Evolutionary conservation across 1,140 invertebrate genomes (phyloP).

Genomic region (Oppia nitens): DNA sequence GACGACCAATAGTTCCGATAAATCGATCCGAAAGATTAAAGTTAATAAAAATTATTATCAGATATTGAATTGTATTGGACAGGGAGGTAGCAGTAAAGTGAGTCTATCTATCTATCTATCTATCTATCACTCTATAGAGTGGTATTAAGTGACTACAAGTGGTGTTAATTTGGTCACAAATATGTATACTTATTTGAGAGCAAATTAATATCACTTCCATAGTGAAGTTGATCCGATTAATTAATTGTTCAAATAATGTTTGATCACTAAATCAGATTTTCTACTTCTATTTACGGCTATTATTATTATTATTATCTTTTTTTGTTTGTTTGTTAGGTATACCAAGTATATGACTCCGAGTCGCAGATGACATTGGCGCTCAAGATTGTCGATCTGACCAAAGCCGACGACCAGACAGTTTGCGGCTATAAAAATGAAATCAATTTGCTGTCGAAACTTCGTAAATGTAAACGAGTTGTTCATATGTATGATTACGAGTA

Average conservation of each 20-base stretch:
- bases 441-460: conserved; percentile 58
- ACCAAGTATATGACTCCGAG: conserved; percentile 32
- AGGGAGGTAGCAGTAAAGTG: conserved; percentile 41
- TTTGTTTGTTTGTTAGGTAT: conserved; percentile 22
- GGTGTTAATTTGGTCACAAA: too few species aligned
- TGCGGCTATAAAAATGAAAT: conserved; percentile 82
- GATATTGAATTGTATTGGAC: conserved; percentile 33
- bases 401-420: conserved; percentile 47
- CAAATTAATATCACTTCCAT: too few species aligned
- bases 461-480: conserved; percentile 60
- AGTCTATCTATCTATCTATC: not conserved
- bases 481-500: conserved; percentile 59
- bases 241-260: not conserved
- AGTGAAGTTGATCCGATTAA: too few species aligned
- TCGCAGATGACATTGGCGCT: conserved; percentile 31
- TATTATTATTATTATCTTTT: not conserved
- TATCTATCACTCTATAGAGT: too few species aligned
- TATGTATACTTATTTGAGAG: too few species aligned
- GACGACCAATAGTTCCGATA: too few species aligned
- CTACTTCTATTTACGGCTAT: too few species aligned
- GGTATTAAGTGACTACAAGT: too few species aligned
- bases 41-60: conserved; percentile 31
- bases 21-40: not conserved
- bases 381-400: conserved; percentile 47
- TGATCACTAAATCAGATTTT: too few species aligned